Evolutionary conservation across 2,888 invertebrate species (phyloP).

Genomic region (Encarsia formosa): DNA sequence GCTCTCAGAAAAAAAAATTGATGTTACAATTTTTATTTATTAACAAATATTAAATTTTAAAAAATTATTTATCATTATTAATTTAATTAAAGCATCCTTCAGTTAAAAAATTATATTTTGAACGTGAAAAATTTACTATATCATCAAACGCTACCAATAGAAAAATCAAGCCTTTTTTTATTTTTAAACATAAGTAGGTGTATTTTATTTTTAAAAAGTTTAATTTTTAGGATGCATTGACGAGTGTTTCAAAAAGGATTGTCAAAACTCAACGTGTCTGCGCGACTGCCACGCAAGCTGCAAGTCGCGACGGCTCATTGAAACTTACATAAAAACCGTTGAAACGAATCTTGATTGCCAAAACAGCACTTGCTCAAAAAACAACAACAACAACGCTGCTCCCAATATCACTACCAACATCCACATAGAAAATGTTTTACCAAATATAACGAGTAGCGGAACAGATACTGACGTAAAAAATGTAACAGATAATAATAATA

Average conservation of each 20-base stretch:
- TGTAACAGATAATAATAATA: slow-evolving; percentile 1
- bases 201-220: too few species aligned
- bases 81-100: too few species aligned
- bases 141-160: too few species aligned
- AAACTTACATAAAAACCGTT: slow-evolving; percentile 35
- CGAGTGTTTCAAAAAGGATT: slow-evolving; percentile 33
- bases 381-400: not conserved
- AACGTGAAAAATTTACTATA: too few species aligned
- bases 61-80: too few species aligned
- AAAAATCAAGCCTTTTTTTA: too few species aligned
- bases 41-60: too few species aligned
- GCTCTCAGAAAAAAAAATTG: too few species aligned
- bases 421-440: slow-evolving; percentile 31
- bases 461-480: not conserved
- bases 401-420: slow-evolving; percentile 36
- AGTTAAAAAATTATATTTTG: too few species aligned
- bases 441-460: slow-evolving; percentile 1
- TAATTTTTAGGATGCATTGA: slow-evolving; percentile 28
- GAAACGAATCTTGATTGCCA: slow-evolving; percentile 36
- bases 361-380: slow-evolving; percentile 27
- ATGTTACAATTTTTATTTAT: too few species aligned
- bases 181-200: too few species aligned
- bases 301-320: slow-evolving; percentile 35
- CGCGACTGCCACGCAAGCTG: slow-evolving; percentile 40
- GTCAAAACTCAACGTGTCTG: slow-evolving; percentile 33